Conservation (phyloP, 2,888 invertebrate species). For the Chalcis sispes region DNA sequence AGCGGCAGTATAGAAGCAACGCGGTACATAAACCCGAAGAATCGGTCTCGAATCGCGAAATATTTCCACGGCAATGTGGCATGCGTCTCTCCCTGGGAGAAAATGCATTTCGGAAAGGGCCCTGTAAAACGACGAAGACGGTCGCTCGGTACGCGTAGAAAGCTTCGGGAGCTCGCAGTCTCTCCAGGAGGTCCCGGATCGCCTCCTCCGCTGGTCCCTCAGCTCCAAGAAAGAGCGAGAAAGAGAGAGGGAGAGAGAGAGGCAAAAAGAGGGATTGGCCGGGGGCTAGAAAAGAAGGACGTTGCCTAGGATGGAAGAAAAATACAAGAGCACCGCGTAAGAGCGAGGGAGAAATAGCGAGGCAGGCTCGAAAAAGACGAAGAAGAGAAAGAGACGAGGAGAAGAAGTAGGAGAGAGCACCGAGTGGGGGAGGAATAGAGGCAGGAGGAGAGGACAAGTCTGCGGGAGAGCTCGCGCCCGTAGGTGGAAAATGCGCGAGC, state of each 20-base stretch:
- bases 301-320: slow-evolving; percentile 47
- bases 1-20: slow-evolving; percentile 21
- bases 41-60: slow-evolving; percentile 26
- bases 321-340: slow-evolving; percentile 32
- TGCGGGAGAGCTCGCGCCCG: not conserved
- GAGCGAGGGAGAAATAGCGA: slow-evolving; percentile 10
- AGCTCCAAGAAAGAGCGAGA: slow-evolving; percentile 42
- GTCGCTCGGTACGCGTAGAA: no score
- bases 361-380: not conserved
- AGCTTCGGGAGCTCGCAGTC: not conserved
- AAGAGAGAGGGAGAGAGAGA: slow-evolving; percentile 56
- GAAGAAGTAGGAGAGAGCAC: slow-evolving; percentile 5
- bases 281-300: slow-evolving; percentile 56
- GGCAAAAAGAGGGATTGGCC: slow-evolving; percentile 47
- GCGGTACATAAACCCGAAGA: slow-evolving; percentile 45
- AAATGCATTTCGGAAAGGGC: not conserved
- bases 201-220: slow-evolving; percentile 25
- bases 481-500: slow-evolving; percentile 24
- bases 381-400: not conserved
- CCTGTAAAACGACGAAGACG: no score
- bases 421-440: not conserved
- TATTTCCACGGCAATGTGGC: no score
- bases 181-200: slow-evolving; percentile 8
- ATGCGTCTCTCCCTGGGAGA: slow-evolving; percentile 7
- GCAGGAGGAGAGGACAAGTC: slow-evolving; percentile 8